Conservation (phyloP, 2,888 invertebrate genomes). For the Prosopocoilus inquinatus region DNA sequence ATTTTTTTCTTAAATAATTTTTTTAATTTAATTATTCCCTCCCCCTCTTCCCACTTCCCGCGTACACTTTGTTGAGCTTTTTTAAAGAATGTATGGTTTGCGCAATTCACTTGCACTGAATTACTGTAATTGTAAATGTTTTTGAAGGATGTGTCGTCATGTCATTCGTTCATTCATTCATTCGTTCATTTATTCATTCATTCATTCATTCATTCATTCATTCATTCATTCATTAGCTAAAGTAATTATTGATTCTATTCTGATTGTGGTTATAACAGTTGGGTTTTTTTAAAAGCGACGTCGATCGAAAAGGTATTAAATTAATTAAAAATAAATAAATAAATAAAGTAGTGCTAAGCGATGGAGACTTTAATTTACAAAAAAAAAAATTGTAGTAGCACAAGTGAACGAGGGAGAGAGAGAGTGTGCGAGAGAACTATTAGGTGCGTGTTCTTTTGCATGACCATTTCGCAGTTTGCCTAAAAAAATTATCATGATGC, state of each 20-base stretch:
- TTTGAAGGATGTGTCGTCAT: too few relatives aligned
- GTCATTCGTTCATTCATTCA: background rate
- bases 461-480: constrained; percentile 2
- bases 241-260: too few relatives aligned
- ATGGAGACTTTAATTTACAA: constrained; percentile 36
- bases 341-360: constrained; percentile 37
- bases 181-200: constrained; percentile 1
- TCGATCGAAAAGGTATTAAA: background rate
- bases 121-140: too few relatives aligned
- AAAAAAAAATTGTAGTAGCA: constrained; percentile 15
- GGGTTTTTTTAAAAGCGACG: background rate
- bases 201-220: background rate
- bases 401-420: constrained; percentile 11
- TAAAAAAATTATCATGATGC: background rate
- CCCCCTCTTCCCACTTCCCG: too few relatives aligned
- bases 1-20: too few relatives aligned
- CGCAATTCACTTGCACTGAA: too few relatives aligned
- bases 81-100: too few relatives aligned
- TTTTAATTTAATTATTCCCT: too few relatives aligned
- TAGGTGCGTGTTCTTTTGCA: constrained; percentile 4
- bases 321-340: background rate
- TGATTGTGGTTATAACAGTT: too few relatives aligned
- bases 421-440: too few relatives aligned
- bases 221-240: too few relatives aligned
- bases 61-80: too few relatives aligned